Evolutionary conservation across 2,888 invertebrate species (phyloP), one percentile per base, ranked within the genome.

Genomic region (Lutraria lutraria): DNA sequence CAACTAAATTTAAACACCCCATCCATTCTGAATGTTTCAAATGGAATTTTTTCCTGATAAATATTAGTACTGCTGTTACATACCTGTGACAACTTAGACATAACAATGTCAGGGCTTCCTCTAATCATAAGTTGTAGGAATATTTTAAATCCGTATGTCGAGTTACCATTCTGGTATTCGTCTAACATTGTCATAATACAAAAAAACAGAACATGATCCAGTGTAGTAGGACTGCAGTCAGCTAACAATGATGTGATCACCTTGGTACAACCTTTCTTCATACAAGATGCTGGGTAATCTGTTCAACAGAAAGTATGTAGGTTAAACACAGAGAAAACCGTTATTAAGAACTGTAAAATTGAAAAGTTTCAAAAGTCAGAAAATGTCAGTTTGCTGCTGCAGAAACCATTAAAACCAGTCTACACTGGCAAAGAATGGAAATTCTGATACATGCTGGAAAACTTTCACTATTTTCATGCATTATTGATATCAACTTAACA

Each of bases 41-140:
- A n/a, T n/a, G n/a, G n/a, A 8, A 43, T 43, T 2, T 43, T 43
- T 43, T 43, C 4, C 43, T 43, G 43, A 43, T n/a, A 43, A 43
- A 81, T 12, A 54, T 31, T n/a, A 68, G 3, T 68, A 25, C 12
- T 25, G 0, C n/a, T 25, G 29, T 81, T 19, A 81, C 29, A 54
- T 89, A 96, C 96, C 95, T 95, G 96, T 21, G 90, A 85, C n/a
- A 96, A 85, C 88, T 95, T 95, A 29, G 93, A 88, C n/a, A 95
- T 81, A 25, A 94, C 94, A 82, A 96, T 92, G 43, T 95, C 94
- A 25, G 96, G 96, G 85, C 95, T 95, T 56, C 94, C 92, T 54
- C 94, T 90, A 16, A 95, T 95, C 53, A 97, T 88, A 29, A 96
- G 89, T 92, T 97, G 97, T 25, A 97, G 94, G 86, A 96, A 95